Conservation (phyloP, 2,888 invertebrate species). For the Cataglyphis rosenhaueri region DNA sequence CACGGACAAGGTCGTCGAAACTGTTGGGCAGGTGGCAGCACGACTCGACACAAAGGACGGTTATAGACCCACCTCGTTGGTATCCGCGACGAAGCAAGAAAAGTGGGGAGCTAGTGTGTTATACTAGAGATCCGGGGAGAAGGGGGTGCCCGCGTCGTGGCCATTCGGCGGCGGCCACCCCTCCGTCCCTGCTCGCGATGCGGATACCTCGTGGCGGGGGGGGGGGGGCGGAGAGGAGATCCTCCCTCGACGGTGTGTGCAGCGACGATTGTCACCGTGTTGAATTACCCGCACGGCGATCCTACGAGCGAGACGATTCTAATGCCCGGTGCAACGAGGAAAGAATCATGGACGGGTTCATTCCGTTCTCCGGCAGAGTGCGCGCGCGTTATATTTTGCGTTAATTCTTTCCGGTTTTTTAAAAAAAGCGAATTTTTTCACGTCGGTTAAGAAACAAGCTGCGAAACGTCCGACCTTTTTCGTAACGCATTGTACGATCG, state of each 20-base stretch:
- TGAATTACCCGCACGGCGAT: conserved; percentile 74
- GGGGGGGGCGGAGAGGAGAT: conserved; percentile 60
- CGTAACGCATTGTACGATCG: neutral
- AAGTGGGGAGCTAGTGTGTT: conserved; percentile 59
- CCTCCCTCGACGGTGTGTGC: conserved; percentile 74
- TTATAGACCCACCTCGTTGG: conserved; percentile 73
- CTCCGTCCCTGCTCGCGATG: conserved; percentile 53
- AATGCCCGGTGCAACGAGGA: conserved; percentile 75
- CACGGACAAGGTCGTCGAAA: conserved; percentile 71
- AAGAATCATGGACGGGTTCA: conserved; percentile 76
- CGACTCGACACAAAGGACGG: conserved; percentile 78
- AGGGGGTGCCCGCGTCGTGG: conserved; percentile 66
- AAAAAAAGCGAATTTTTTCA: neutral
- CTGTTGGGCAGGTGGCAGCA: conserved; percentile 84
- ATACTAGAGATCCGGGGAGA: conserved; percentile 61
- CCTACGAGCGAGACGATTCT: conserved; percentile 75
- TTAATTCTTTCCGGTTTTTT: conserved; percentile 31
- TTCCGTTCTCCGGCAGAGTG: conserved; percentile 73
- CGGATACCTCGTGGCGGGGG: conserved; percentile 23
- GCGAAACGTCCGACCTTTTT: neutral
- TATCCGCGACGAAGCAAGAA: conserved; percentile 72
- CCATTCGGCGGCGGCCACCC: conserved; percentile 66
- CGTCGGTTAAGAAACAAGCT: too few relatives aligned
- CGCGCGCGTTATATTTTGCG: conserved; percentile 73
- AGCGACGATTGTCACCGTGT: conserved; percentile 74